Evolutionary conservation across 2,888 invertebrate species (phyloP).

Genomic region (Acleris sparsana): DNA sequence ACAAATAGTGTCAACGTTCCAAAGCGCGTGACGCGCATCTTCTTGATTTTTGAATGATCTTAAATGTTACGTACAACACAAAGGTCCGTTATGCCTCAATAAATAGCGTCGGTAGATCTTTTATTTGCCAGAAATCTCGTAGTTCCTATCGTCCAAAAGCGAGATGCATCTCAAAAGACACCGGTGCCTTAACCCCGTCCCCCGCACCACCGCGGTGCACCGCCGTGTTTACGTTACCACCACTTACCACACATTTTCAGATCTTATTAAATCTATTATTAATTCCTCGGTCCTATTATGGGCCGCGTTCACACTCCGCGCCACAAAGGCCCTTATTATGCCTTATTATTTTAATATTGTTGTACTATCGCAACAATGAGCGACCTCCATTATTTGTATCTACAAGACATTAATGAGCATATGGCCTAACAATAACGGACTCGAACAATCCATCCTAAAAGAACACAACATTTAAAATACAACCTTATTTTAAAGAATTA

Average conservation of each 20-base stretch:
- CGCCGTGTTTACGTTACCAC: conserved; percentile 23
- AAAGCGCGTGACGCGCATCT: too few species aligned
- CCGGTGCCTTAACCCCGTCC: not conserved
- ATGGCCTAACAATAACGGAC: conserved; percentile 62
- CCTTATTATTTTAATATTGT: conserved; percentile 80
- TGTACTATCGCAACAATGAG: conserved; percentile 69
- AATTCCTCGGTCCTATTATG: conserved; percentile 24
- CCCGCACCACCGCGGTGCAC: conserved; percentile 8
- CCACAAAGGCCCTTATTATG: conserved; percentile 73
- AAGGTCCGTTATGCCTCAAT: too few species aligned
- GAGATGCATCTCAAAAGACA: not conserved
- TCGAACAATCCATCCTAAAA: conserved; percentile 19
- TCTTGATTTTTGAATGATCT: too few species aligned
- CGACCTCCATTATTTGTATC: conserved; percentile 63
- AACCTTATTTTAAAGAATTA: conserved; percentile 8
- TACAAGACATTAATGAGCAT: conserved; percentile 78
- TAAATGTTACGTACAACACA: too few species aligned
- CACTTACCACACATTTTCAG: conserved; percentile 35
- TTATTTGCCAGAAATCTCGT: not conserved
- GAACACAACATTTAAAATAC: conserved; percentile 6
- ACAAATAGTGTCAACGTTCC: too few species aligned
- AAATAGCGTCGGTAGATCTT: too few species aligned
- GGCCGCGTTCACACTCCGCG: conserved; percentile 26
- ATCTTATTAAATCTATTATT: conserved; percentile 38
- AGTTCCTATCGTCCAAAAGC: not conserved